phyloP scores from a whole-genome alignment of 2,113 vertebrate species.

The Gymnocephalus cernua region DNA sequence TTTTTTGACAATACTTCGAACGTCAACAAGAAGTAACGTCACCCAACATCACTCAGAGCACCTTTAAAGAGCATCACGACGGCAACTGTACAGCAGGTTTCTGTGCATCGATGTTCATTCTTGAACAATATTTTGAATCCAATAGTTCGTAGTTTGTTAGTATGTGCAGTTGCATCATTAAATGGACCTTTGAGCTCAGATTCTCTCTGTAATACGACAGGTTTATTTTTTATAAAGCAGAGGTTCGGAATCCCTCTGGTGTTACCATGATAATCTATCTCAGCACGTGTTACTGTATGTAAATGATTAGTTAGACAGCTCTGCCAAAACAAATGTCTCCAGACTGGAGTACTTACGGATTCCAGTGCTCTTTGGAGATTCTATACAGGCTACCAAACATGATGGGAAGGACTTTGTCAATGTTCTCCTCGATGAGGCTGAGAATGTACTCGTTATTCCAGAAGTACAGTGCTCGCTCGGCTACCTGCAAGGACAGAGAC shows the following conservation, averaged over 20 bases:
- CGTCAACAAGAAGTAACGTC: no score
- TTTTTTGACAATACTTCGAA: no score
- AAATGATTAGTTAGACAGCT: background rate
- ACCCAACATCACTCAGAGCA: no score
- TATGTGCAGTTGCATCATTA: background rate
- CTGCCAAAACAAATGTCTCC: background rate
- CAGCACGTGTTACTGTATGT: background rate
- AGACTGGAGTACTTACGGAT: conserved; percentile 88
- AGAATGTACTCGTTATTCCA: conserved; percentile 99
- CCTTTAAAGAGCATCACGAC: background rate
- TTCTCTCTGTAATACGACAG: background rate
- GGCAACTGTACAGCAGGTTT: no score
- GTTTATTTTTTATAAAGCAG: background rate
- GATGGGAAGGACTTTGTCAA: conserved; percentile 95
- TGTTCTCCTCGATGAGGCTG: conserved; percentile 98
- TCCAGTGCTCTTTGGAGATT: conserved; percentile 99
- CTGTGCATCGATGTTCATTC: no score
- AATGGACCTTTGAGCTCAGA: background rate
- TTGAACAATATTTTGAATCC: no score
- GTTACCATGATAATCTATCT: background rate
- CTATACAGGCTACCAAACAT: conserved; percentile 98
- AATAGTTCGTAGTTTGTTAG: no score
- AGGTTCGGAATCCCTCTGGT: background rate
- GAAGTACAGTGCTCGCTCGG: conserved; percentile 96
- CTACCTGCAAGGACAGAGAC: conserved; percentile 85